phyloP scores from a whole-genome alignment of 1,140 invertebrate genomes.

The Campoletis sonorensis region DNA sequence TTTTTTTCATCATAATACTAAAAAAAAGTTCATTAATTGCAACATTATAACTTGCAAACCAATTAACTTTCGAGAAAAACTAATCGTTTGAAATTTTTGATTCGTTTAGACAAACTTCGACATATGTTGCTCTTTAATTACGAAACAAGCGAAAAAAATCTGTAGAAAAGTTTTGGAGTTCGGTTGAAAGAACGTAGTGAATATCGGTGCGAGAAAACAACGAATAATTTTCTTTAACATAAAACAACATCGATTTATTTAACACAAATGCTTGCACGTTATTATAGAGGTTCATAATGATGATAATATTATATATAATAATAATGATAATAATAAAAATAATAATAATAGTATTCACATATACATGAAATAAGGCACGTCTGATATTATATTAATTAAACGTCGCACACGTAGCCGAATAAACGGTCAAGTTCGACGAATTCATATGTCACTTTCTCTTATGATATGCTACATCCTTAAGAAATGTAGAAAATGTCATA shows the following conservation, averaged over 20 bases:
- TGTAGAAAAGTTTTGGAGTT: too few relatives aligned
- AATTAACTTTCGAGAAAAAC: too few relatives aligned
- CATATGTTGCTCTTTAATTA: too few relatives aligned
- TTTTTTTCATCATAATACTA: too few relatives aligned
- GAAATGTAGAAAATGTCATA: constrained; percentile 71
- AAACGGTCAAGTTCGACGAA: constrained; percentile 54
- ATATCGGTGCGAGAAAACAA: background rate
- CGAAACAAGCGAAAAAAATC: too few relatives aligned
- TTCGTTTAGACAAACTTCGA: too few relatives aligned
- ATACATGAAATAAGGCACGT: constrained; percentile 75
- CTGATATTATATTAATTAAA: constrained; percentile 73
- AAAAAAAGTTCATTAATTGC: too few relatives aligned
- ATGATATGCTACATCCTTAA: constrained; percentile 71
- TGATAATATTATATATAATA: constrained; percentile 52
- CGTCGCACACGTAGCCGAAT: constrained; percentile 56
- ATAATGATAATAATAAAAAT: background rate
- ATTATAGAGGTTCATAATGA: constrained; percentile 69
- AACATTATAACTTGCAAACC: too few relatives aligned
- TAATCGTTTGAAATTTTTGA: too few relatives aligned
- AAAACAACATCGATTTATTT: constrained; percentile 76
- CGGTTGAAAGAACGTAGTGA: background rate
- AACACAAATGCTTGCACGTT: constrained; percentile 74
- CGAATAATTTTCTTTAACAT: constrained; percentile 60
- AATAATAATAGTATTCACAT: constrained; percentile 67
- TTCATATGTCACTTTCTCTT: constrained; percentile 60